Evolutionary conservation across 2,113 vertebrate genomes (phyloP).

Genomic region (Hepsetus odoe): DNA sequence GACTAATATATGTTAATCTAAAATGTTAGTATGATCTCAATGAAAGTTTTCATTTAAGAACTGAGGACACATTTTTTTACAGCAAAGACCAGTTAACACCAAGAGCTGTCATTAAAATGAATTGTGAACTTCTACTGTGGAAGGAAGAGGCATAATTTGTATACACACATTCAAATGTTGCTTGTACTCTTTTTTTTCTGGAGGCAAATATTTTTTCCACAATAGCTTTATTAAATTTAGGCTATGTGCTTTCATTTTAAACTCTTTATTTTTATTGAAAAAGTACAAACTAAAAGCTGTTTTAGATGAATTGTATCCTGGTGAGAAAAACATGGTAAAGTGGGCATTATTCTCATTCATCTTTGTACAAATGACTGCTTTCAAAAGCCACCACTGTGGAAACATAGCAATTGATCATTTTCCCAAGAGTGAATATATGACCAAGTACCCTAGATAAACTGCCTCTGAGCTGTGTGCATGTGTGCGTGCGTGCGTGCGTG

Average conservation of each 20-base stretch:
- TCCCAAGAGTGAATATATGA: background rate
- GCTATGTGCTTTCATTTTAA: background rate
- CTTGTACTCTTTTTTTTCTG: background rate
- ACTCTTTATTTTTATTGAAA: background rate
- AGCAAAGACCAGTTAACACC: background rate
- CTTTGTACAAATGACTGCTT: slow-evolving; percentile 1
- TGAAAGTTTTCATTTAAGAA: background rate
- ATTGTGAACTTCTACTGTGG: background rate
- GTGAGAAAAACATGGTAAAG: background rate
- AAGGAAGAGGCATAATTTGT: background rate
- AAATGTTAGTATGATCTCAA: background rate
- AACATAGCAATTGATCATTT: slow-evolving; percentile 13
- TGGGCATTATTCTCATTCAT: slow-evolving; percentile 6
- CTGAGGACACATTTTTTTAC: background rate
- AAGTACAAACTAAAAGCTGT: background rate
- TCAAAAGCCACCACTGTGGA: slow-evolving; percentile 4
- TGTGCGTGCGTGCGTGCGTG: background rate
- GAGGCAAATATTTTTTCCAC: background rate
- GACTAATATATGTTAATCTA: background rate
- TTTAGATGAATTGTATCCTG: background rate
- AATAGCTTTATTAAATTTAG: background rate
- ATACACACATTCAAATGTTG: background rate
- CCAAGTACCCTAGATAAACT: slow-evolving; percentile 4
- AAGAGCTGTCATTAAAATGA: background rate
- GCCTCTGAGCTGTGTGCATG: background rate